These are phyloP conservation scores for Athalia rosae DNA, from an alignment of 2,888 invertebrate genomes.

Conservation along the genomic window DNA sequence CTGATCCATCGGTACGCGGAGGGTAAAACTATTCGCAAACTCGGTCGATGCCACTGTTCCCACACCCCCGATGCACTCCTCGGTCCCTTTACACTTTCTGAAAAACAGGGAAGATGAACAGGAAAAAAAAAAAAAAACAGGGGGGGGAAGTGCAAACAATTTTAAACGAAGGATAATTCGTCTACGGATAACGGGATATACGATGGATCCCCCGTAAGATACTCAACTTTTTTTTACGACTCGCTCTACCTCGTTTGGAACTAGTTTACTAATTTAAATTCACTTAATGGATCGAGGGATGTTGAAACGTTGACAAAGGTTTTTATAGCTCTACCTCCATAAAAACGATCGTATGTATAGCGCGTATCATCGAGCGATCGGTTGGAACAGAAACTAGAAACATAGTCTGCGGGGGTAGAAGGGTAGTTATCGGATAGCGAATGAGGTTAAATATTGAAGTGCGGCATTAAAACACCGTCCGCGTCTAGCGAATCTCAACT, in stretches of 20 bases:
- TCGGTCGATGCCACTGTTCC: neutral
- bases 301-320: no score
- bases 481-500: neutral
- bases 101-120: neutral
- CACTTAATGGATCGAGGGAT: no score
- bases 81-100: no score
- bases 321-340: no score
- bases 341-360: no score
- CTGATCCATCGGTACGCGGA: neutral
- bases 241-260: no score
- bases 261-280: no score
- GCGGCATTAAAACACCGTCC: slow-evolving; percentile 56
- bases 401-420: neutral
- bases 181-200: no score
- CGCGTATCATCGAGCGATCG: neutral
- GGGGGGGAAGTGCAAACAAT: no score
- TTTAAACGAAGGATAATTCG: neutral
- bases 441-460: slow-evolving; percentile 32
- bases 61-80: neutral
- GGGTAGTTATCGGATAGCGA: neutral
- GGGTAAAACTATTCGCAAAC: slow-evolving; percentile 29
- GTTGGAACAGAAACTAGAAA: neutral
- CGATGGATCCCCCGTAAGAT: no score
- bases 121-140: no score
- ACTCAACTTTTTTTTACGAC: no score